Conservation (phyloP, 92 coral and sea anemone species). For the Nematostella vectensis region DNA sequence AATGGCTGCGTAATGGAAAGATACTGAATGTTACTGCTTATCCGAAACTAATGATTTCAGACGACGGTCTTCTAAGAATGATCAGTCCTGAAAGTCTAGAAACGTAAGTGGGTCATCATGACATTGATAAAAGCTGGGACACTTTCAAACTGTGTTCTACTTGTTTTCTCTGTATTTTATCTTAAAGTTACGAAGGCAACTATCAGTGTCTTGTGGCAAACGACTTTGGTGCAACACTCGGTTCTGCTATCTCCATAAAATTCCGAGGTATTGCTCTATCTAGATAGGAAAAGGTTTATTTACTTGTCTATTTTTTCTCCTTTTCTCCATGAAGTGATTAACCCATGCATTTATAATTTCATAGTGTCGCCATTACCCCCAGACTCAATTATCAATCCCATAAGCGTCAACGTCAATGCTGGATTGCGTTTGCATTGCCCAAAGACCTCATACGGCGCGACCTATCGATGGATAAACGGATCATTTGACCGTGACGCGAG, state of each 20-base stretch:
- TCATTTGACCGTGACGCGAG: background rate
- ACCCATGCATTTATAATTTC: too few species aligned
- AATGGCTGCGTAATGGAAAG: background rate
- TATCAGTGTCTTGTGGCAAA: conserved; percentile 43
- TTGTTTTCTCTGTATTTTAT: too few species aligned
- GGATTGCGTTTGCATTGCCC: conserved; percentile 5
- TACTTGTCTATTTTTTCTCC: too few species aligned
- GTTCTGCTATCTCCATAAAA: conserved; percentile 23
- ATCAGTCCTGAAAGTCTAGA: background rate
- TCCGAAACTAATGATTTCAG: background rate
- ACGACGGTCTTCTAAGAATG: conserved; percentile 1
- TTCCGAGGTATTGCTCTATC: conserved; percentile 24
- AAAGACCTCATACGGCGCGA: conserved; percentile 16
- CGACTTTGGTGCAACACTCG: conserved; percentile 29
- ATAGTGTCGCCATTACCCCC: too few species aligned
- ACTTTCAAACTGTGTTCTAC: too few species aligned
- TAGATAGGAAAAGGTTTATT: too few species aligned
- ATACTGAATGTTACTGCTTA: background rate
- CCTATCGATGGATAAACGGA: conserved; percentile 16
- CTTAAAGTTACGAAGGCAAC: conserved; percentile 39
- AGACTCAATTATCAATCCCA: too few species aligned
- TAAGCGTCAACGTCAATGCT: background rate
- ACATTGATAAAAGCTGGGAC: too few species aligned
- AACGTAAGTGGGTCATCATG: too few species aligned
- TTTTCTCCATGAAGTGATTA: too few species aligned